Base-by-base conservation (phyloP, 2,113 vertebrate genomes). In the Cnemophilus loriae region DNA sequence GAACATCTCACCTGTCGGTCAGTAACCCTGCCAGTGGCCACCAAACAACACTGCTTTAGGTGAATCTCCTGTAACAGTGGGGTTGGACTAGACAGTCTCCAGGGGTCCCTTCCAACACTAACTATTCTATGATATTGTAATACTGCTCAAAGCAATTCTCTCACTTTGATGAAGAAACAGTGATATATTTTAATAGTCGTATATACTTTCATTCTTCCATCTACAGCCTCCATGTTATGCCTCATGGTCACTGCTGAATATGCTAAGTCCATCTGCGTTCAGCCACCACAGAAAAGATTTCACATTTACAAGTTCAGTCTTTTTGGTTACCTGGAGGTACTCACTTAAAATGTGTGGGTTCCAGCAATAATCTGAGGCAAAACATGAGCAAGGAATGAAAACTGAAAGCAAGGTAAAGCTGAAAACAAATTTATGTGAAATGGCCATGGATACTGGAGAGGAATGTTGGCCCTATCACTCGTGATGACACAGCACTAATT, bases 401-500 rank as follows among this genome's bases (percentile, higher is more conserved):
- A 33, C 2, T 47, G 33, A 68, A 92, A 82, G 27, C 9, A 78
- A 23, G 11, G 23, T 33, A 71, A 89, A 89, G 2, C 11, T 68
- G 52, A 74, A 73, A 91, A 53, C 5, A 55, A 79, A 68, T 76
- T 64, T 56, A 37, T 3, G 1, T 63, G 49, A 64, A 57, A 44
- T 1, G 0, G 4, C 11, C 8, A 17, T 35, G 28, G 7, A 22
- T 50, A 16, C 24, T 47, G 50, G 28, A 46, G 13, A 68, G 6
- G n/a, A 85, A 35, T n/a, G 2, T 67, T 85, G 16, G 11, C 22
- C 18, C 24, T 56, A 28, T 69, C 35, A 1, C 24, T 44, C 0
- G 0, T 1, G 4, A 52, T 37, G 44, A 41, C 11, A 28, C 3
- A 57, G 9, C 8, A 26, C 10, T 65, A 4, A 1, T 63, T 89